Percentiles rank a stretch among this genome's conserved stretches.
Conservation (phyloP, 1,140 invertebrate species). For the Megalopta genalis region DNA sequence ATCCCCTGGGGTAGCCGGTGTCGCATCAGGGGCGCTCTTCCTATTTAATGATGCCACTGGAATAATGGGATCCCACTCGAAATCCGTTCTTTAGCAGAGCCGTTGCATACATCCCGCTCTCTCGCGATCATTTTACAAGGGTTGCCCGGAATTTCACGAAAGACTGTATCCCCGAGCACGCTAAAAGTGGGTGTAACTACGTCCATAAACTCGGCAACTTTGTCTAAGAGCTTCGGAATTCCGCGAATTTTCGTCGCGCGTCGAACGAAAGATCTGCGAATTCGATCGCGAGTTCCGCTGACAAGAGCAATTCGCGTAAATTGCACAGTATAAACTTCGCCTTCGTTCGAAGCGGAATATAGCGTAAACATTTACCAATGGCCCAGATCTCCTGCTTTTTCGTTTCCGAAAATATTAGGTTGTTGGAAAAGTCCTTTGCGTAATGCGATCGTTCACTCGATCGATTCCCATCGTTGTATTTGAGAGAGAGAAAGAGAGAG, state of each 20-base stretch:
- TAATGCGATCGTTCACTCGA: too few relatives aligned
- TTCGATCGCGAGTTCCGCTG: background rate
- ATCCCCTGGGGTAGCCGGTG: conserved; percentile 15
- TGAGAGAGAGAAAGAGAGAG: too few relatives aligned
- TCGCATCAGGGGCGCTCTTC: conserved; percentile 34
- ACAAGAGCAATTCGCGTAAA: too few relatives aligned
- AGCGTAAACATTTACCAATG: too few relatives aligned
- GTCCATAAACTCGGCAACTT: conserved; percentile 2
- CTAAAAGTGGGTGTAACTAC: conserved; percentile 22
- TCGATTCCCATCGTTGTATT: too few relatives aligned
- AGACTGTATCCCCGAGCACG: conserved; percentile 28
- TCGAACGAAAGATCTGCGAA: background rate
- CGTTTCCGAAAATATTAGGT: too few relatives aligned
- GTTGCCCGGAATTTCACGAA: conserved; percentile 51
- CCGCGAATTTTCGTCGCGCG: conserved; percentile 37
- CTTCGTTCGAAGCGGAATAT: too few relatives aligned
- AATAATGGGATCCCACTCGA: conserved; percentile 53
- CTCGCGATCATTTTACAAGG: conserved; percentile 53
- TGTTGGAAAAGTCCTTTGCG: too few relatives aligned
- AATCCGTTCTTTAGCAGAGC: conserved; percentile 47
- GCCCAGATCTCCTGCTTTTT: too few relatives aligned
- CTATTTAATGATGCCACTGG: conserved; percentile 33
- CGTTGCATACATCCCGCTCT: conserved; percentile 13
- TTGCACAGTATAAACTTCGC: too few relatives aligned
- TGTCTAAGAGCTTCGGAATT: conserved; percentile 48